These are phyloP conservation scores for Aplysia californica DNA, from an alignment of 1,140 invertebrate genomes.

Conservation along the genomic window DNA sequence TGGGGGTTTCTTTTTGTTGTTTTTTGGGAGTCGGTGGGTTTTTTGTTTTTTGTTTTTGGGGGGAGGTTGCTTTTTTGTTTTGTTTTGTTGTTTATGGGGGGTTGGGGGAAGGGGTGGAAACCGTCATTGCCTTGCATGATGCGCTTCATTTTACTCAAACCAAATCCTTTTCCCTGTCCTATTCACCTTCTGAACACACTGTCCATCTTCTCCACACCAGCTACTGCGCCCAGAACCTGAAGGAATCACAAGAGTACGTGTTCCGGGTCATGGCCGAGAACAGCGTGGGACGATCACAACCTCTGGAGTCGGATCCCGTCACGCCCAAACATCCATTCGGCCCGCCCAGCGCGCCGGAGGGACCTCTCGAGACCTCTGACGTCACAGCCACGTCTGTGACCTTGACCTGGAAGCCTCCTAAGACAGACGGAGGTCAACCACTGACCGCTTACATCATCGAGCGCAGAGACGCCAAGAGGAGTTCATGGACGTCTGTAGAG, in stretches of 20 bases:
- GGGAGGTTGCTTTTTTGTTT: too few species aligned
- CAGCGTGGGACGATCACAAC: conserved; percentile 93
- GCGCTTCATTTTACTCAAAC: too few species aligned
- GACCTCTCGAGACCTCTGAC: conserved; percentile 58
- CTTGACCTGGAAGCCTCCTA: conserved; percentile 75
- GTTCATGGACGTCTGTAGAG: conserved; percentile 45
- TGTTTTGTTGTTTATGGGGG: too few species aligned
- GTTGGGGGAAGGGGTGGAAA: too few species aligned
- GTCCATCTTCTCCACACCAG: too few species aligned
- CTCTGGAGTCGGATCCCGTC: conserved; percentile 85
- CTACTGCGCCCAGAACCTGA: conserved; percentile 70
- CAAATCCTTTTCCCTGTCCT: conserved; percentile 26
- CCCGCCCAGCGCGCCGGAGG: conserved; percentile 76
- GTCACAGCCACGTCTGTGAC: conserved; percentile 65
- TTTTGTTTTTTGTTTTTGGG: too few species aligned
- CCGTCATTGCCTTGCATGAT: too few species aligned
- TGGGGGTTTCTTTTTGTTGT: too few species aligned
- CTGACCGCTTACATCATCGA: conserved; percentile 95
- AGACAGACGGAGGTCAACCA: conserved; percentile 88
- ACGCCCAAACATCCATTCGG: conserved; percentile 71
- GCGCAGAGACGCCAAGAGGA: conserved; percentile 74
- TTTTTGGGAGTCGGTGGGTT: too few species aligned
- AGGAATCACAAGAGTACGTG: conserved; percentile 91
- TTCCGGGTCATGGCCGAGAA: conserved; percentile 97
- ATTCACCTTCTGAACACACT: too few species aligned